Conservation (phyloP, 2,888 invertebrate genomes). For the Actias luna region DNA sequence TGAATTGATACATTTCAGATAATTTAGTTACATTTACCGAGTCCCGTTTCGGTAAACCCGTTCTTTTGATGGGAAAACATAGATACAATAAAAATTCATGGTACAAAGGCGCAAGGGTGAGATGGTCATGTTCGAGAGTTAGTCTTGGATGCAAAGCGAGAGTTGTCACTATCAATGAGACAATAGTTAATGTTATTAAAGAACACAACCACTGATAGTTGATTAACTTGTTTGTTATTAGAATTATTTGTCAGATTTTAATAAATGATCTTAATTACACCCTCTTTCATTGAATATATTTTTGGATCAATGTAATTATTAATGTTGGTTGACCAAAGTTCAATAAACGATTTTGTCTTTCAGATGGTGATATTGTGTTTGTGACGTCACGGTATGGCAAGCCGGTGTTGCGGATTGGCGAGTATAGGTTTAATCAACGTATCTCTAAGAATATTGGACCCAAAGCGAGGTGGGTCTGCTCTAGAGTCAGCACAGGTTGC, state of each 20-base stretch:
- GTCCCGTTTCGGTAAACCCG: conserved; percentile 35
- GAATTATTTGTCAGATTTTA: background rate
- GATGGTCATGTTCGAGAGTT: conserved; percentile 45
- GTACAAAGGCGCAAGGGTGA: conserved; percentile 33
- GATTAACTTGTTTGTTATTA: background rate
- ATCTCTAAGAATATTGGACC: conserved; percentile 24
- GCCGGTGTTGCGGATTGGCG: conserved; percentile 28
- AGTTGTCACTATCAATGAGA: conserved; percentile 37
- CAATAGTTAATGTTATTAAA: conserved; percentile 29
- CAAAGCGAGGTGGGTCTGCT: conserved; percentile 44
- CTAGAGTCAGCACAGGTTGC: conserved; percentile 30
- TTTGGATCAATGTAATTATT: background rate
- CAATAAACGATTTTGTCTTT: conserved; percentile 1
- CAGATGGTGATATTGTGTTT: conserved; percentile 18
- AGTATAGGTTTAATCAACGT: conserved; percentile 29
- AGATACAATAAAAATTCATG: conserved; percentile 39
- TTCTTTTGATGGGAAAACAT: conserved; percentile 34
- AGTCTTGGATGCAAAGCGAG: conserved; percentile 41
- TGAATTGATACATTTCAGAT: background rate
- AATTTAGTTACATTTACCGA: conserved; percentile 23
- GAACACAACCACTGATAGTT: conserved; percentile 15
- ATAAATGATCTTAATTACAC: background rate
- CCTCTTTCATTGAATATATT: background rate
- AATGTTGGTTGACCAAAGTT: background rate
- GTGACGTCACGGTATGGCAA: conserved; percentile 25